phyloP scores from a whole-genome alignment of 2,113 vertebrate species.

The Archilochus colubris region DNA sequence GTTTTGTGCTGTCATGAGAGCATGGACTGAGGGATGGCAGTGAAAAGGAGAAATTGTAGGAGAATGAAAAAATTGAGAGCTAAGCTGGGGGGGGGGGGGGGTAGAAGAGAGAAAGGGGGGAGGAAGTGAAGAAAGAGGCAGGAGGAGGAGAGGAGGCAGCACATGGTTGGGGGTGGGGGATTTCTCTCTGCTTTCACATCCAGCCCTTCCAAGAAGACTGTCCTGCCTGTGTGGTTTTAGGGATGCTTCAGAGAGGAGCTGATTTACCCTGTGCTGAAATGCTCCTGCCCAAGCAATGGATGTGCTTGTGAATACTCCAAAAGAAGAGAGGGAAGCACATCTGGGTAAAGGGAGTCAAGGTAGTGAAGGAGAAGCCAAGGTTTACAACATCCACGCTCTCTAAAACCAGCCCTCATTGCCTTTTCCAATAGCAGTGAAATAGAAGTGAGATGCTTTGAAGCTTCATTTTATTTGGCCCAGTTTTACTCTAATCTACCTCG shows the following conservation, averaged over 20 bases:
- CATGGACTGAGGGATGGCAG: background rate
- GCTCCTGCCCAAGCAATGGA: background rate
- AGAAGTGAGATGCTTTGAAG: constrained; percentile 43
- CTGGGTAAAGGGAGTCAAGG: background rate
- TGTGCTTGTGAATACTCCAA: background rate
- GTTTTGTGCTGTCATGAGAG: background rate
- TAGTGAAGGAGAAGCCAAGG: background rate
- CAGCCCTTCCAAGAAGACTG: background rate
- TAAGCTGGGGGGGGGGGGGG: background rate
- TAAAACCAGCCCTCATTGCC: background rate
- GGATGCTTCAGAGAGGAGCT: background rate
- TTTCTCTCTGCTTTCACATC: background rate
- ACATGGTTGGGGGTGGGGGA: background rate
- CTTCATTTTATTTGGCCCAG: constrained; percentile 59
- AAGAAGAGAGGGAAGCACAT: background rate
- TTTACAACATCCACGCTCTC: background rate
- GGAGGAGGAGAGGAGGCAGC: background rate
- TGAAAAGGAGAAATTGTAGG: background rate
- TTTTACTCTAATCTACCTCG: constrained; percentile 58
- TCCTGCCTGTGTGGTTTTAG: background rate
- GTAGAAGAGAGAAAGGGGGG: background rate
- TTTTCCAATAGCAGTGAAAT: constrained; percentile 26
- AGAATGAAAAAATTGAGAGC: background rate
- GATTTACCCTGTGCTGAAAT: background rate
- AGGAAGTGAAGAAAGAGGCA: background rate